A percentile compares a stretch with the other conserved stretches of the same genome.
Evolutionary conservation across 2,797 vertebrate genomes (phyloP).

Genomic region (Vultur gryphus): DNA sequence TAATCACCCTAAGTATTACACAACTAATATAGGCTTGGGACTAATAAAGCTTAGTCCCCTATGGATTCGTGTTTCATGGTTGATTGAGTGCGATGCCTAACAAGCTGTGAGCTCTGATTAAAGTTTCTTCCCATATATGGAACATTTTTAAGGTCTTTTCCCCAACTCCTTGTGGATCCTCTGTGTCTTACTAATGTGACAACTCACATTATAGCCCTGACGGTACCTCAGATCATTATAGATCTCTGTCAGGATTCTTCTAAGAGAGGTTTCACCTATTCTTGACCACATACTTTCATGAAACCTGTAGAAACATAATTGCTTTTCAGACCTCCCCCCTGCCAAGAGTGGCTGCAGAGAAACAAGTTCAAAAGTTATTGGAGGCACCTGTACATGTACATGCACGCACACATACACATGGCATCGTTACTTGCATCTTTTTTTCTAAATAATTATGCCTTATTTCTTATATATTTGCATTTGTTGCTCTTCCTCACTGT

Average conservation of each 20-base stretch:
- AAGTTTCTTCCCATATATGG: conserved; percentile 16
- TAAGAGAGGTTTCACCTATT: neutral
- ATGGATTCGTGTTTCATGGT: conserved; percentile 44
- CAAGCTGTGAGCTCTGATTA: conserved; percentile 60
- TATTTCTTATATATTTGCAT: neutral
- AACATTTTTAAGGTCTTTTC: conserved; percentile 14
- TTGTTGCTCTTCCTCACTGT: neutral
- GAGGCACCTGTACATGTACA: neutral
- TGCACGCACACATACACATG: neutral
- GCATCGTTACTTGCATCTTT: neutral
- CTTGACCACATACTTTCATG: neutral
- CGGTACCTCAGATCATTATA: neutral
- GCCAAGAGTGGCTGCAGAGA: neutral
- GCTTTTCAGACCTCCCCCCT: neutral
- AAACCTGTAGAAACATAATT: conserved; percentile 13
- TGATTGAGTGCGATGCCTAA: conserved; percentile 40
- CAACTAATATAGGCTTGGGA: conserved; percentile 36
- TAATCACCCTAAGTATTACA: conserved; percentile 57
- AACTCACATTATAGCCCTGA: neutral
- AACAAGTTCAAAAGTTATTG: neutral
- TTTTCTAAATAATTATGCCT: neutral
- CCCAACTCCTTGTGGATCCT: neutral
- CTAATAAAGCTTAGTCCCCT: conserved; percentile 65
- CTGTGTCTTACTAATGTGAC: neutral
- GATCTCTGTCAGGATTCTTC: neutral